Evolutionary conservation across 2,113 vertebrate species (phyloP).

Genomic region (Rousettus leschenaultii): DNA sequence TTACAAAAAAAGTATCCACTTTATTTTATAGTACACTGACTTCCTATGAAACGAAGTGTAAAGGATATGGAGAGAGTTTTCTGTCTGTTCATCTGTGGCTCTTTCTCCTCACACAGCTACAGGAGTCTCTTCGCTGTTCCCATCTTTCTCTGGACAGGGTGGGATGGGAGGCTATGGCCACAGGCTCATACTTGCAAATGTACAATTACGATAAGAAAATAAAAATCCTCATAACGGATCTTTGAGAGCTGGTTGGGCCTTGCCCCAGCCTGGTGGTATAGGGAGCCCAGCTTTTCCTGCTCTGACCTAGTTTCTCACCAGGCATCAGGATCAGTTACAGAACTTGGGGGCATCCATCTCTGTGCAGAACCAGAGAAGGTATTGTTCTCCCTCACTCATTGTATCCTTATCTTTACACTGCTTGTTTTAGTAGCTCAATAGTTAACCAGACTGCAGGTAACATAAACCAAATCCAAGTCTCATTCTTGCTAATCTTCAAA

Average conservation of each 20-base stretch:
- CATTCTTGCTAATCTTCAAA: neutral
- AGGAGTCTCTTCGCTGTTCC: neutral
- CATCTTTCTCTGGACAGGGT: neutral
- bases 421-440: neutral
- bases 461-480: neutral
- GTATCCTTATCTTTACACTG: neutral
- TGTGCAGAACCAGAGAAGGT: neutral
- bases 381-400: neutral
- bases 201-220: neutral
- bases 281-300: neutral
- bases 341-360: neutral
- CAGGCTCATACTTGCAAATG: neutral
- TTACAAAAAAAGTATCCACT: neutral
- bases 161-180: neutral
- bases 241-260: neutral
- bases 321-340: neutral
- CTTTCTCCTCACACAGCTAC: neutral
- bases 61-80: neutral
- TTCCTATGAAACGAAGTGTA: neutral
- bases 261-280: neutral
- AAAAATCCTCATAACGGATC: neutral
- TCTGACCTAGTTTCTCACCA: neutral
- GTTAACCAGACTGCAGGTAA: neutral
- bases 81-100: neutral
- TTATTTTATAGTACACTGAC: neutral